Evolutionary conservation across 2,113 vertebrate genomes (phyloP).

Genomic region (Bubalus kerabau): DNA sequence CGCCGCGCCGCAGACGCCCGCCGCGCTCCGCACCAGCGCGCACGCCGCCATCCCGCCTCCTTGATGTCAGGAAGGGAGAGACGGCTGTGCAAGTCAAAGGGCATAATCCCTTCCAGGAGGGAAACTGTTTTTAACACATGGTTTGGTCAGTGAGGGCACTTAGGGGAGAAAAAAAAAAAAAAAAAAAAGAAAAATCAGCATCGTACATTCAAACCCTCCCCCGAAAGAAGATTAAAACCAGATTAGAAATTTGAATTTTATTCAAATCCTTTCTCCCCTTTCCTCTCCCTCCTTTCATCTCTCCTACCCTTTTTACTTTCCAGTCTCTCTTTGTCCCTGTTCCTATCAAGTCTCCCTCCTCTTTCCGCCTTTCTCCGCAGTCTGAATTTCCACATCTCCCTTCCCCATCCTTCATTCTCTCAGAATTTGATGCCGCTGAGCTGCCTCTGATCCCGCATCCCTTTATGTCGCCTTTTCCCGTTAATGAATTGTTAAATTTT

Average conservation of each 20-base stretch:
- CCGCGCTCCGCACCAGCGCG: background rate
- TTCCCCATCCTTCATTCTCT: rapidly evolving
- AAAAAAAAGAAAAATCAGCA: background rate
- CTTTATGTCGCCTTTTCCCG: constrained; percentile 16
- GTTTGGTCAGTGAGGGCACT: constrained; percentile 36
- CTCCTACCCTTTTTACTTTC: background rate
- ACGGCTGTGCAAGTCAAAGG: constrained; percentile 58
- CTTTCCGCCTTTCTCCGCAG: background rate
- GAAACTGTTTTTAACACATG: constrained; percentile 50
- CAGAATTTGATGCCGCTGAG: background rate
- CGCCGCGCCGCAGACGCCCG: background rate
- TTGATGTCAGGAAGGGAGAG: background rate
- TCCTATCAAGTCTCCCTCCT: constrained; percentile 19
- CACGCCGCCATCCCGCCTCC: background rate
- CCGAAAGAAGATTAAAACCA: constrained; percentile 49
- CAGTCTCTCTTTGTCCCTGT: constrained; percentile 28
- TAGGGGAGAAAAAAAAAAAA: background rate
- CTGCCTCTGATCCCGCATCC: background rate
- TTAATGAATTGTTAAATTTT: constrained; percentile 62
- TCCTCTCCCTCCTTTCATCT: constrained; percentile 42
- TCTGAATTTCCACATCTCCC: background rate
- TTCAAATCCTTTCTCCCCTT: constrained; percentile 36
- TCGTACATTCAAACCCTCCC: background rate
- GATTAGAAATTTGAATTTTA: constrained; percentile 62
- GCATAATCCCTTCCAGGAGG: constrained; percentile 27